phyloP scores from a whole-genome alignment of 1,140 invertebrate genomes.

The Aradophagus sp. region DNA sequence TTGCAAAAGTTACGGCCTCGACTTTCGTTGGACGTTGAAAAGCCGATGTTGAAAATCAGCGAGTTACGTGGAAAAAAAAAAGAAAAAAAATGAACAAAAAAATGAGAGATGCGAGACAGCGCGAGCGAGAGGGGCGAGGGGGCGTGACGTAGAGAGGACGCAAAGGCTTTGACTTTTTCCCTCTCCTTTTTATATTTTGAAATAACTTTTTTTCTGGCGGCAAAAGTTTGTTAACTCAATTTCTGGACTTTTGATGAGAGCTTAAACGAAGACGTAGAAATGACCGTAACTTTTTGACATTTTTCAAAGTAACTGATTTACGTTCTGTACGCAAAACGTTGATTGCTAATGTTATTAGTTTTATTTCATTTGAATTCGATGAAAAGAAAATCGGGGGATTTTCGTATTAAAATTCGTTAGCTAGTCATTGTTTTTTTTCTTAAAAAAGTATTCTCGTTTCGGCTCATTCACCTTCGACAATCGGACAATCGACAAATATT shows the following conservation, averaged over 20 bases:
- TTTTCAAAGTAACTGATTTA: conserved; percentile 16
- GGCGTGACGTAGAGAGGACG: too few relatives aligned
- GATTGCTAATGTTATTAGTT: background rate
- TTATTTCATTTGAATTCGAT: too few relatives aligned
- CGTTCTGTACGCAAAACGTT: background rate
- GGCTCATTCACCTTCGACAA: too few relatives aligned
- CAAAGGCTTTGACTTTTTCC: background rate
- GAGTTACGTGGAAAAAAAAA: conserved; percentile 21
- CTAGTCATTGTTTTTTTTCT: too few relatives aligned
- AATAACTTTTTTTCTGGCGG: conserved; percentile 3
- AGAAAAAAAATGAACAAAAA: too few relatives aligned
- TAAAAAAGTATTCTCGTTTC: too few relatives aligned
- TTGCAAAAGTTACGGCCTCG: conserved; percentile 36
- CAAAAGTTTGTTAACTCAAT: conserved; percentile 35
- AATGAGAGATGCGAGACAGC: too few relatives aligned
- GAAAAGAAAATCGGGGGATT: too few relatives aligned
- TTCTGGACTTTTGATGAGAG: conserved; percentile 32
- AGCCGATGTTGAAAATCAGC: conserved; percentile 32
- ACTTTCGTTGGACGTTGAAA: conserved; percentile 13
- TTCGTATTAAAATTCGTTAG: too few relatives aligned
- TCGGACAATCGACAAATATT: too few relatives aligned
- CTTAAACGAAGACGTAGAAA: conserved; percentile 34
- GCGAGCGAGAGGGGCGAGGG: background rate
- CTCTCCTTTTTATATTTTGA: background rate
- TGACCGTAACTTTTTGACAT: conserved; percentile 14